Base-by-base conservation (phyloP, 2,797 vertebrate genomes). In the Pseudochromis fuscus region DNA sequence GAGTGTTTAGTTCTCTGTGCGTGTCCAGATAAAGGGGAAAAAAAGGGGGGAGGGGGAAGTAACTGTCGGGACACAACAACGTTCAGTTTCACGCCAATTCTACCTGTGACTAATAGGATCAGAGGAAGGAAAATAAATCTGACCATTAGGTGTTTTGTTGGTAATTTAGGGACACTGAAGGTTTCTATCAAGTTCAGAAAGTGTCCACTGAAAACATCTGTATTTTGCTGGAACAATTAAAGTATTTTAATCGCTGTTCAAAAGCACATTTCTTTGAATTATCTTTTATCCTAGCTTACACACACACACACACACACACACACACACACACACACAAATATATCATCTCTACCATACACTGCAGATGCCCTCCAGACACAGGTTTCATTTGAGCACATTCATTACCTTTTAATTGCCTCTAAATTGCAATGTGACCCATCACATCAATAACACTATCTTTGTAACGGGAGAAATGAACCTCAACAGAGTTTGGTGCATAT, bases 401-500 rank as follows among this genome's bases (percentile, higher is more conserved):
- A 95, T 96, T 96, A 95, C 92, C 92, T 95, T 96, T 96, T 96
- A 96, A 97, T 96, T 96, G 94, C 93, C 94, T 97, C 93, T 95
- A 95, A 95, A 96, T 95, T 95, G 91, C 94, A 92, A 93, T 94
- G 93, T 95, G 95, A 95, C 94, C 94, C 91, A 90, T 94, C 73
- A 73, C 92, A 93, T 95, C 93, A 94, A 93, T 94, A 95, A 92
- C 90, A 21, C 81, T 93, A 94, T 94, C 89, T 92, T 79, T 89
- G 87, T 86, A 91, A 88, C 82, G 70, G 88, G 89, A 93, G 87
- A 85, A 79, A 84, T 72, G 63, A 77, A 87, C 75, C 72, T 75
- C 74, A 52, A 75, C 27, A 45, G 49, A 65, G 52, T 77, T 75
- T 35, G 2, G 8, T 64, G 49, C 18, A 30, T 31, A 27, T 63